Evolutionary conservation across 2,113 vertebrate genomes (phyloP), one percentile per base, ranked within the genome.

Genomic region (Onychorhynchus coronatus): DNA sequence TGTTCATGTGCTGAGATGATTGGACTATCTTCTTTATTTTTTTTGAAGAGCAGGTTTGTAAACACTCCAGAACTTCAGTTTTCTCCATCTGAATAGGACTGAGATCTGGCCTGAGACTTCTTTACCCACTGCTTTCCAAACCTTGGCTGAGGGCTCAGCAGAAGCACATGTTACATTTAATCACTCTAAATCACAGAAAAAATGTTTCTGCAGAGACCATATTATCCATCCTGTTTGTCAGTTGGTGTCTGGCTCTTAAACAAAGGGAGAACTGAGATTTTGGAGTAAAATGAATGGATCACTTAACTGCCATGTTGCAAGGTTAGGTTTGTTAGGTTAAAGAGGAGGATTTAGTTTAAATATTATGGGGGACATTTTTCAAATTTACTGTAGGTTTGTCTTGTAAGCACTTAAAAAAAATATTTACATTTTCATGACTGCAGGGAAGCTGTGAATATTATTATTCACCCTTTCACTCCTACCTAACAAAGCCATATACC

Each of bases 381-480:
- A 97, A 72, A 93, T 98, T 97, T 98, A 93, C 95, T 95, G 93
- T 96, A 88, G 93, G 85, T 97, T 98, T 98, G 94, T 96, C 97
- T 96, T 97, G 97, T 95, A 94, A 98, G 95, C 94, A 93, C 96
- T 98, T 97, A 25, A 81, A 61, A 92, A 95, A 97, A 97, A 97
- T 97, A 97, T 98, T 98, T 98, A 97, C 96, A 86, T 92, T 97
- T 96, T 86, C 24, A 15, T 61, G 95, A 92, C 95, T 94, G 72
- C 20, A 19, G 95, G 88, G 97, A 95, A 97, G 86, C 96, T 83
- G 78, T 91, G 95, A 89, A 75, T 93, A 85, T 91, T 92, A 67
- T 95, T 94, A 83, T 52, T 97, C 93, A 83, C 49, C 93, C 88
- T 66, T 71, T 88, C 95, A 75, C 55, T 30, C 88, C 70, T 84